Evolutionary conservation across 2,797 vertebrate genomes (phyloP).

Genomic region (Esox masquinongy): DNA sequence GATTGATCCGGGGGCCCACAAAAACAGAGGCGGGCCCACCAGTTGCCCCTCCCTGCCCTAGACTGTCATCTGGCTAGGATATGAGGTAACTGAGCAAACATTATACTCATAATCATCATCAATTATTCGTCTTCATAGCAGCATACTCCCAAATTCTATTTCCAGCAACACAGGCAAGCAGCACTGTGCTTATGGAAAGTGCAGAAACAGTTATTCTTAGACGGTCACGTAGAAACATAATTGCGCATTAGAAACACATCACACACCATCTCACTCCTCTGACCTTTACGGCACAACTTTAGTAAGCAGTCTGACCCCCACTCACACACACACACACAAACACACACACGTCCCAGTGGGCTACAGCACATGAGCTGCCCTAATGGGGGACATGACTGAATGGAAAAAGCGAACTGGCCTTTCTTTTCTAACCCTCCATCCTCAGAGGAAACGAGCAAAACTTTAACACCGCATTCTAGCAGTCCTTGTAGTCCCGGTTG

Average conservation of each 20-base stretch:
- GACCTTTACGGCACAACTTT: slow-evolving; percentile 28
- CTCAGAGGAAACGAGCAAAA: not conserved
- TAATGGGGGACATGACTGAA: slow-evolving; percentile 6
- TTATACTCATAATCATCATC: slow-evolving; percentile 18
- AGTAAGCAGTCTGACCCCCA: slow-evolving; percentile 10
- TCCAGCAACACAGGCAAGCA: slow-evolving; percentile 23
- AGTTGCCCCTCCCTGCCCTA: not conserved
- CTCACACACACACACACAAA: no score
- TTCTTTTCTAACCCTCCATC: not conserved
- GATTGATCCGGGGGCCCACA: no score
- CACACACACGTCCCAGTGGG: not conserved
- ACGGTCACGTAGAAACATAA: slow-evolving; percentile 37
- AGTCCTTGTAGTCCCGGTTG: not conserved
- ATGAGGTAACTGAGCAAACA: not conserved
- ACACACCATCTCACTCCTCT: slow-evolving; percentile 21
- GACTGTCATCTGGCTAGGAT: not conserved
- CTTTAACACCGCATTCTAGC: not conserved
- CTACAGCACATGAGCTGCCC: slow-evolving; percentile 5
- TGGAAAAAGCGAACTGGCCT: slow-evolving; percentile 5
- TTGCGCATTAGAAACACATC: slow-evolving; percentile 37
- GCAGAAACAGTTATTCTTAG: slow-evolving; percentile 48
- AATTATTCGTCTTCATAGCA: slow-evolving; percentile 21
- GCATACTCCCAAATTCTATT: slow-evolving; percentile 27
- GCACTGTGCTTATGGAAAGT: slow-evolving; percentile 24
- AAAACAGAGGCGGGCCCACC: no score